These are phyloP conservation scores for Drosophila fuyamai DNA, from an alignment of 1,140 invertebrate species.

Conservation along the genomic window DNA sequence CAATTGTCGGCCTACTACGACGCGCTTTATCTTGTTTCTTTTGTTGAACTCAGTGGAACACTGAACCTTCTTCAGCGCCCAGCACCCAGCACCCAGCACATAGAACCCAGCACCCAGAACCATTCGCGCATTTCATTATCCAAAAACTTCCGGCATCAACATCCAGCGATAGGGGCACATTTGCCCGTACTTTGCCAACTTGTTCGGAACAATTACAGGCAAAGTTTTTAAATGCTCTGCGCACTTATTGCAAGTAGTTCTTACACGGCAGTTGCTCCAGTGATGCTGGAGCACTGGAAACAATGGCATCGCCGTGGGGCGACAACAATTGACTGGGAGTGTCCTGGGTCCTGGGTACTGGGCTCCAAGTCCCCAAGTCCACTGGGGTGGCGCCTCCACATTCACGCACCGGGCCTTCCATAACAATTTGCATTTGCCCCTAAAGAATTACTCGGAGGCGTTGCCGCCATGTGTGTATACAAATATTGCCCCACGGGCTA, in stretches of 20 bases:
- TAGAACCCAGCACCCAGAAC: neutral
- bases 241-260: constrained; percentile 43
- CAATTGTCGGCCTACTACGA: constrained; percentile 47
- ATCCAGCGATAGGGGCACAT: constrained; percentile 64
- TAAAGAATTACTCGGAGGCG: constrained; percentile 25
- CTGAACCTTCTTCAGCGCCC: constrained; percentile 6
- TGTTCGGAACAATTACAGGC: constrained; percentile 55
- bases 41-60: constrained; percentile 25
- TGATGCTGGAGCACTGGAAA: constrained; percentile 27
- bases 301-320: constrained; percentile 17
- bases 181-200: constrained; percentile 51
- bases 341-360: neutral
- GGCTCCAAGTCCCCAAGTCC: no score
- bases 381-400: neutral
- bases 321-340: constrained; percentile 22
- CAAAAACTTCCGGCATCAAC: constrained; percentile 64
- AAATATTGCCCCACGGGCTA: constrained; percentile 51
- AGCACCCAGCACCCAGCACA: neutral
- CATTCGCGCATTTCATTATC: constrained; percentile 69
- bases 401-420: constrained; percentile 1
- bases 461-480: constrained; percentile 36
- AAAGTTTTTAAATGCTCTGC: constrained; percentile 61
- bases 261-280: constrained; percentile 19
- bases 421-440: constrained; percentile 46
- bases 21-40: constrained; percentile 48